Conservation (phyloP, 2,888 invertebrate genomes). For the Eupithecia subumbrata region DNA sequence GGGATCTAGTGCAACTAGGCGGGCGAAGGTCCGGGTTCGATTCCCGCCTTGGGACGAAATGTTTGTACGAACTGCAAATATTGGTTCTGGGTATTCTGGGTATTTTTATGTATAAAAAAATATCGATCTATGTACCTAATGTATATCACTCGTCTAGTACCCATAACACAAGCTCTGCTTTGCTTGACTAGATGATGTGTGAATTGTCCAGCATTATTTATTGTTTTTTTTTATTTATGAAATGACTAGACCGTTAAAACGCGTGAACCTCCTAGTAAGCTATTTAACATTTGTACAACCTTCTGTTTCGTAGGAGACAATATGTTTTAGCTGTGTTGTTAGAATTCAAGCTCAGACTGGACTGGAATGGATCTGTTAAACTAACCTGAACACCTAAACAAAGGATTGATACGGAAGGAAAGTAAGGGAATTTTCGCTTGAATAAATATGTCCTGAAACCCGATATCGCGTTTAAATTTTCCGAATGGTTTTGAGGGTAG, state of each 20-base stretch:
- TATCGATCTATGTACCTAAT: no score
- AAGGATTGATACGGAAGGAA: constrained; percentile 17
- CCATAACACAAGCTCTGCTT: no score
- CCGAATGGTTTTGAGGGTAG: constrained; percentile 23
- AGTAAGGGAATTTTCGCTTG: constrained; percentile 19
- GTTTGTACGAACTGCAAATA: no score
- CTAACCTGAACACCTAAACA: neutral
- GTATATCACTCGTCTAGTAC: no score
- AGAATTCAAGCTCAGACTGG: neutral
- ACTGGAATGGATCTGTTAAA: neutral
- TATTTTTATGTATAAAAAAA: no score
- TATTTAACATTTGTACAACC: neutral
- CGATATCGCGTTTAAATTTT: constrained; percentile 14
- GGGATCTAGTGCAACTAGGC: neutral
- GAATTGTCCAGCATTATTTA: no score
- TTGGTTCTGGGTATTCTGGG: no score
- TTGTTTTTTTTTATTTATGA: no score
- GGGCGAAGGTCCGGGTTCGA: no score
- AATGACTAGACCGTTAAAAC: neutral
- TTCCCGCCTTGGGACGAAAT: no score
- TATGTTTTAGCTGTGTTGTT: neutral
- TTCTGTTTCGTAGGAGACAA: neutral
- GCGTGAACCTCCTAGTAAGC: neutral
- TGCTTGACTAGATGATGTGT: no score
- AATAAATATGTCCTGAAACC: constrained; percentile 26